phyloP scores from a whole-genome alignment of 2,888 invertebrate genomes.

The Heterodera filipjevi region DNA sequence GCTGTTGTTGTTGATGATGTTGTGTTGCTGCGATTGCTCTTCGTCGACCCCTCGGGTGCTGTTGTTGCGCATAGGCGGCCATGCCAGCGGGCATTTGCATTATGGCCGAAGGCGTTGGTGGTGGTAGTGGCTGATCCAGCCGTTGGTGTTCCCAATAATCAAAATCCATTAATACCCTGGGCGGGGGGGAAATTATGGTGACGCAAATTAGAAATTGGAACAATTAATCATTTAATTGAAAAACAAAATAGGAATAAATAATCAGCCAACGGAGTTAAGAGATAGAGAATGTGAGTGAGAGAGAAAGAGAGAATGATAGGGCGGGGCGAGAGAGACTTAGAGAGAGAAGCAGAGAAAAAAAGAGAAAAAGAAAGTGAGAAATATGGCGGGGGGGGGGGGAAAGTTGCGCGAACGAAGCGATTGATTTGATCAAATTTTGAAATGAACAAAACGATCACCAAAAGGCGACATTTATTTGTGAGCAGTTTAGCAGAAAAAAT shows the following conservation, averaged over 20 bases:
- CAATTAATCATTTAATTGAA: no score
- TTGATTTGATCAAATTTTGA: background rate
- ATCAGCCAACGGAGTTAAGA: no score
- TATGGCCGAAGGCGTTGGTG: background rate
- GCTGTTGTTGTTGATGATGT: background rate
- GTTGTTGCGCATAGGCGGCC: background rate
- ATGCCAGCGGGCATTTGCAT: background rate
- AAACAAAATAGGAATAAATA: no score
- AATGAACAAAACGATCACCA: background rate
- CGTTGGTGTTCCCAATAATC: constrained; percentile 16
- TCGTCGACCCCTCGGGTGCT: background rate
- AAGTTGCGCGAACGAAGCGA: background rate
- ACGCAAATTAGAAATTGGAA: no score
- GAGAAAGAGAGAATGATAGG: no score
- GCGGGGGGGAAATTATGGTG: no score
- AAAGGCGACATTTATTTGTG: background rate
- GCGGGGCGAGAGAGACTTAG: no score
- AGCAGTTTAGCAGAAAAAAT: background rate
- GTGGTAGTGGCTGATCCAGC: background rate
- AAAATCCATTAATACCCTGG: constrained; percentile 7
- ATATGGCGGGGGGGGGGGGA: background rate
- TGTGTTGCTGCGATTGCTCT: background rate
- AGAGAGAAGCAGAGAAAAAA: background rate
- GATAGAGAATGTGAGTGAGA: no score
- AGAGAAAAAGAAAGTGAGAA: background rate